Conservation (phyloP, 2,113 vertebrate species). For the Cebus imitator region DNA sequence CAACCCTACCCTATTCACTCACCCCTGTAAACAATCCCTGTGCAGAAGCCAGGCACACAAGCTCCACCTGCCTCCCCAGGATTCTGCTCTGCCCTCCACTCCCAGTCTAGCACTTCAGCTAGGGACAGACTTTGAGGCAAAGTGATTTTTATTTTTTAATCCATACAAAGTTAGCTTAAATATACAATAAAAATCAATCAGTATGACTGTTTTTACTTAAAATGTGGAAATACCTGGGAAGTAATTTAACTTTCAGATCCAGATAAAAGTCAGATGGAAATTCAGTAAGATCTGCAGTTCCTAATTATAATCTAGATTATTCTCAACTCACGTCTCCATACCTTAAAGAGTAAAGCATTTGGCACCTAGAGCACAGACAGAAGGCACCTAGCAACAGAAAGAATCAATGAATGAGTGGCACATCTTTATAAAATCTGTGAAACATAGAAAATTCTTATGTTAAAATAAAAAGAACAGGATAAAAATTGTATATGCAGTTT, state of each 20-base stretch:
- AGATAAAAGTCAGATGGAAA: slow-evolving; percentile 34
- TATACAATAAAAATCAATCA: not conserved
- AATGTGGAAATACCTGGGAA: not conserved
- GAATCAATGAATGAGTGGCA: not conserved
- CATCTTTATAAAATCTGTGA: not conserved
- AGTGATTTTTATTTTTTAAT: not conserved
- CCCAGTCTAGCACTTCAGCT: not conserved
- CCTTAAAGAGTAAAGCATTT: not conserved
- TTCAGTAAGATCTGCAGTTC: not conserved
- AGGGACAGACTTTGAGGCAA: not conserved
- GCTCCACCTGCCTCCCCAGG: not conserved
- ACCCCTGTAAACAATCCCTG: not conserved
- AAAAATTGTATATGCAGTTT: not conserved
- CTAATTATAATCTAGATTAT: not conserved
- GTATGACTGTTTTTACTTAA: not conserved
- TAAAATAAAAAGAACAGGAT: not conserved
- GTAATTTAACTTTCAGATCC: not conserved
- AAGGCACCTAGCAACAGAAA: not conserved
- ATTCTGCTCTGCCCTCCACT: not conserved
- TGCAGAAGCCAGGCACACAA: not conserved
- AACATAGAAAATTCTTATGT: not conserved
- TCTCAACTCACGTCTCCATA: not conserved
- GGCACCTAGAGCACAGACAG: not conserved
- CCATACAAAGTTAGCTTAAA: not conserved
- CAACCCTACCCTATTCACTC: slow-evolving; percentile 40